Percentiles rank a stretch among this genome's conserved stretches.
Conservation (phyloP, 2,797 vertebrate genomes). For the Schizothorax lantsangensis region DNA sequence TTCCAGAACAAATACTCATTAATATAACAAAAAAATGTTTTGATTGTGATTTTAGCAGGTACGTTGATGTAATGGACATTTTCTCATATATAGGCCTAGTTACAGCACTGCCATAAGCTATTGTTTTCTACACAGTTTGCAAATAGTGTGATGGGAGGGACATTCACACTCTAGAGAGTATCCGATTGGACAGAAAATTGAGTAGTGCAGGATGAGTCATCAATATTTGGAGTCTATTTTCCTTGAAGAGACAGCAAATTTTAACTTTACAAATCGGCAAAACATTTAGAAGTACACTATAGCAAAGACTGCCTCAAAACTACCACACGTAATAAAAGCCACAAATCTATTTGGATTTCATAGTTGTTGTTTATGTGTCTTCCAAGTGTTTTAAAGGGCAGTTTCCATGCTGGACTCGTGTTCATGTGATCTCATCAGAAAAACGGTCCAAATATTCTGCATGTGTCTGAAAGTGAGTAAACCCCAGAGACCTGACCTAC, state of each 20-base stretch:
- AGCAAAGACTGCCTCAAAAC: not conserved
- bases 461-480: slow-evolving; percentile 34
- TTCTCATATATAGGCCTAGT: not conserved
- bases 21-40: too few relatives aligned
- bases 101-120: not conserved
- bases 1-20: not conserved
- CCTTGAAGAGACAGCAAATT: not conserved
- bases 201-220: not conserved
- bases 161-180: not conserved
- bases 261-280: not conserved
- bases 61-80: not conserved
- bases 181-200: not conserved
- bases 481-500: slow-evolving; percentile 35
- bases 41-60: too few relatives aligned
- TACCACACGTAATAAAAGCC: not conserved
- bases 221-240: not conserved
- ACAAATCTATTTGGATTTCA: not conserved
- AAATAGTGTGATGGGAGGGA: not conserved
- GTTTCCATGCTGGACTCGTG: slow-evolving; percentile 22
- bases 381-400: slow-evolving; percentile 9
- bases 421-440: slow-evolving; percentile 28
- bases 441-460: slow-evolving; percentile 34
- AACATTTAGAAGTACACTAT: not conserved
- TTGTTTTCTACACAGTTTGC: not conserved
- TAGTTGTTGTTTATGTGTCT: slow-evolving; percentile 22